Evolutionary conservation across 2,113 vertebrate genomes (phyloP).

Genomic region (Dolichallabes microphthalmus): DNA sequence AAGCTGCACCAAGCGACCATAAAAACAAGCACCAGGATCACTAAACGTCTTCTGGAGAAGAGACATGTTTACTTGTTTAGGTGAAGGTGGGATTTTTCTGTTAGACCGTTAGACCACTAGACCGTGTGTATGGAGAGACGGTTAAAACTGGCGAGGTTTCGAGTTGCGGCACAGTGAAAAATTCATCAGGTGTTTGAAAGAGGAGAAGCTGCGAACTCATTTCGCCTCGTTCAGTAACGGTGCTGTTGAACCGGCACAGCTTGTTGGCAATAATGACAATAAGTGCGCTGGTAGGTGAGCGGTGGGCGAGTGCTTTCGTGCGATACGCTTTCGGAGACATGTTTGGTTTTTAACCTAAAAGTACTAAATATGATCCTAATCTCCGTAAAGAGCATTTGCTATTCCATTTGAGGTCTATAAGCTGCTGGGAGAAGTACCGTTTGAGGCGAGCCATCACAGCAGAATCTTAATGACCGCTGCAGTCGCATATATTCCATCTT

Average conservation of each 20-base stretch:
- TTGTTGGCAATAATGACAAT: constrained; percentile 36
- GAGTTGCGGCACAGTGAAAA: constrained; percentile 27
- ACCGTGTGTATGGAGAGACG: neutral
- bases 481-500: neutral
- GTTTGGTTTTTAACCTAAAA: constrained; percentile 2
- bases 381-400: neutral
- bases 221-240: constrained; percentile 33
- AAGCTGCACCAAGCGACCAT: neutral
- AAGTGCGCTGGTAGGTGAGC: constrained; percentile 1
- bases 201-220: constrained; percentile 14
- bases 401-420: constrained; percentile 7
- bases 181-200: constrained; percentile 23
- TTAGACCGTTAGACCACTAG: too few species aligned
- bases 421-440: constrained; percentile 6
- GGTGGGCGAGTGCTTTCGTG: neutral
- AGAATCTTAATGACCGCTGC: constrained; percentile 8
- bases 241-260: constrained; percentile 29
- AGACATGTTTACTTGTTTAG: neutral
- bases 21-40: neutral
- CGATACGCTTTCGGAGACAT: neutral
- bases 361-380: neutral
- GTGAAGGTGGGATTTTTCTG: too few species aligned
- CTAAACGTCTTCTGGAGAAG: neutral
- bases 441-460: constrained; percentile 6
- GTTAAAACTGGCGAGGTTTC: neutral